Conservation (phyloP, 2,888 invertebrate genomes). For the Poecilobothrus nobilitatus region DNA sequence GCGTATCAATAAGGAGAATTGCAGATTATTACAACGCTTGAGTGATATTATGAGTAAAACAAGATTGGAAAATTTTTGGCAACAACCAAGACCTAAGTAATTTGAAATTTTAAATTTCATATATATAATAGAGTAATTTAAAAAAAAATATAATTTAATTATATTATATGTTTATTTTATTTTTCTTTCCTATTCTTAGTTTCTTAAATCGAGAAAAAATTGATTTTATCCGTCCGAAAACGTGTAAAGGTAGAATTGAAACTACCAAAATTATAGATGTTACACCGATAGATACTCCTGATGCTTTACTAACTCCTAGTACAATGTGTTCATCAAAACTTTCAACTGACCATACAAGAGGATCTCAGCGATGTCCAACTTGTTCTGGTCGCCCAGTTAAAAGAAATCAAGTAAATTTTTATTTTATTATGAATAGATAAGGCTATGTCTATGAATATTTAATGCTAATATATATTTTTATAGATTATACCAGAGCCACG, state of each 20-base stretch:
- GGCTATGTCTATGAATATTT: conserved; percentile 12
- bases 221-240: conserved; percentile 33
- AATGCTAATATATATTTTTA: conserved; percentile 14
- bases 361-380: conserved; percentile 33
- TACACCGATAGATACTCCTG: neutral
- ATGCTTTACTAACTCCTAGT: neutral
- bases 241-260: conserved; percentile 20
- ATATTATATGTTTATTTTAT: neutral
- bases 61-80: conserved; percentile 60
- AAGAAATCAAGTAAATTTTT: conserved; percentile 28
- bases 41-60: conserved; percentile 57
- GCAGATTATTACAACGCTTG: conserved; percentile 58
- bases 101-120: conserved; percentile 13
- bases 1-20: conserved; percentile 60
- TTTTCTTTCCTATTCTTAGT: conserved; percentile 23
- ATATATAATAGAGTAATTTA: neutral
- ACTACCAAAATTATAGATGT: neutral
- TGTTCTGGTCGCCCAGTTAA: conserved; percentile 37
- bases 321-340: conserved; percentile 15
- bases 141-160: too few species aligned
- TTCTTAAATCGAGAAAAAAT: conserved; percentile 40
- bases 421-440: too few species aligned
- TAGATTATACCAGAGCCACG: conserved; percentile 40
- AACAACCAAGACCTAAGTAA: conserved; percentile 52
- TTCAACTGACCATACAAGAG: conserved; percentile 9